Base-by-base conservation (phyloP, 2,888 invertebrate species). In the Malthinus flaveolus region DNA sequence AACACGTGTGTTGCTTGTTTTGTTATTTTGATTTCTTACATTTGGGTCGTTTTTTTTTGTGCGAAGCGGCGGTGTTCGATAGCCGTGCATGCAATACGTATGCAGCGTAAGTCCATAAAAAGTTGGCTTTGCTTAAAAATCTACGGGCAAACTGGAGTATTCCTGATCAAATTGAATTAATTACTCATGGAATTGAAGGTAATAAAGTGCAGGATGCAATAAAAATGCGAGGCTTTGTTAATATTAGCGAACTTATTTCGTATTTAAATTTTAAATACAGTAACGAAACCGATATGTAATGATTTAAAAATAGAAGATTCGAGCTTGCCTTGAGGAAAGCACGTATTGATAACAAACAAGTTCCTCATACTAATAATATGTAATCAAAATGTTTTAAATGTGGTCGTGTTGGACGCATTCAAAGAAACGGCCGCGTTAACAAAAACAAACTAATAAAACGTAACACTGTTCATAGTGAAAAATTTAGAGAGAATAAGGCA, bases 71-170 rank as follows among this genome's bases (percentile, higher is more conserved):
- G 7, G 32, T 9, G 7, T 67, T 60, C 33, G 61, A 58, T 54
- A 64, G 62, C 34, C 32, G 45, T 31, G 13, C 35, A 1, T 64
- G 51, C 47, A 66, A 66, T 23, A 66, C 63, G 5, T 68, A 66
- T 42, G 60, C 55, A 31, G 15, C 58, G 4, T 66, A 68, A 58
- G 64, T 68, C 33, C 61, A 63, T 53, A 32, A 67, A 54, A 68
- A 66, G 37, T 11, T 44, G 5, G 46, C 52, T 11, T 36, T 63
- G 36, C 47, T 69, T 7, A 59, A 59, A 59, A 66, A 64, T 55
- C 37, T 68, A n/a, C 47, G 65, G 6, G 66, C 49, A 10, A 44
- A 50, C 33, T 68, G 67, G 68, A 37, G 61, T 32, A 63, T 62
- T 12, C n/a, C 23, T 45, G 68, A 66, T 54, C 42, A 63, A 36